Evolutionary conservation across 2,113 vertebrate species (phyloP).

Genomic region (Siphamia tubifer): DNA sequence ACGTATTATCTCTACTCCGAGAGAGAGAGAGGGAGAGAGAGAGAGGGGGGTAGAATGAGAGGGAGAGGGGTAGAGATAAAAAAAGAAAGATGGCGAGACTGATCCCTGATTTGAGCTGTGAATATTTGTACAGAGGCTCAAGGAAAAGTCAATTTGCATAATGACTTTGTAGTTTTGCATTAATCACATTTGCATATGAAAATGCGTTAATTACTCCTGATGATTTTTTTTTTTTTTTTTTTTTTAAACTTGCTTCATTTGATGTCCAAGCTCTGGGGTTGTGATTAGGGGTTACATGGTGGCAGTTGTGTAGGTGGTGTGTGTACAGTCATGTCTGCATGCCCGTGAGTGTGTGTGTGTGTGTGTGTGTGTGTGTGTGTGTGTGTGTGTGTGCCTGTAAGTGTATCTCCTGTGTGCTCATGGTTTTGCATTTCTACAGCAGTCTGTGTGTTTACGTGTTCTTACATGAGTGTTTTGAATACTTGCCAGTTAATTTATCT

Average conservation of each 20-base stretch:
- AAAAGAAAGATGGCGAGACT: conserved; percentile 81
- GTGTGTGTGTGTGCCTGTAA: not conserved
- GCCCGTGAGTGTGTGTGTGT: not conserved
- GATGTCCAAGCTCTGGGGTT: conserved; percentile 94
- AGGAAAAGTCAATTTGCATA: conserved; percentile 99
- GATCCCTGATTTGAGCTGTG: conserved; percentile 94
- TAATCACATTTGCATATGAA: conserved; percentile 99
- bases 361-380: conserved; percentile 74
- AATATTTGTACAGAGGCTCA: conserved; percentile 99
- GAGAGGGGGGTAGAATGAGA: conserved; percentile 39
- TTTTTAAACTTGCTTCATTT: conserved; percentile 96
- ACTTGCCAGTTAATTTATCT: conserved; percentile 83
- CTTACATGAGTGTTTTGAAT: conserved; percentile 67
- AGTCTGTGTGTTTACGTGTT: conserved; percentile 35
- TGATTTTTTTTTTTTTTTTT: conserved; percentile 90
- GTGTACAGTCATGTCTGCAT: not conserved
- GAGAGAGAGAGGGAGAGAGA: conserved; percentile 43
- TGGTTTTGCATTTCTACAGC: conserved; percentile 5
- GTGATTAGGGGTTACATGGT: conserved; percentile 82
- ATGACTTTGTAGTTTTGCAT: conserved; percentile 99
- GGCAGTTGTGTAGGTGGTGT: conserved; percentile 68
- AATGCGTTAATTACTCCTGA: conserved; percentile 99
- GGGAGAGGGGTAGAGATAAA: conserved; percentile 62
- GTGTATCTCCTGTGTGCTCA: conserved; percentile 9
- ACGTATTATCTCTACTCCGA: conserved; percentile 75